Base-by-base conservation (phyloP, 2,113 vertebrate genomes). In the Aspiorhynchus laticeps region DNA sequence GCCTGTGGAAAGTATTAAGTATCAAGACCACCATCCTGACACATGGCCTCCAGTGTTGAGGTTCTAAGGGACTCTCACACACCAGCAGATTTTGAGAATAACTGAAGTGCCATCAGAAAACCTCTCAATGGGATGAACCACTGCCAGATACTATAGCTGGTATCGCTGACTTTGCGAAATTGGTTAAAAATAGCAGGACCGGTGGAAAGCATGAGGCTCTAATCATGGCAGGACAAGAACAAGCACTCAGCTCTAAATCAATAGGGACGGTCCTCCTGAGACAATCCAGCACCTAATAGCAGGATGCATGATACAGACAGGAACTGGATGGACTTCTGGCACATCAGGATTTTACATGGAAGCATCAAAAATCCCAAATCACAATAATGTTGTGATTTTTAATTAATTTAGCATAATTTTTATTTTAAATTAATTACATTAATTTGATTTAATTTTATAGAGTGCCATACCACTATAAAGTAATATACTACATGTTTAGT, bases 191-290 rank as follows among this genome's bases (percentile, higher is more conserved):
- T 76, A 48, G 74, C 74, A 75, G 41, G 73, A 75, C 38, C n/a
- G 24, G 6, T 46, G 41, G 73, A 75, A 46, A 75, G 41, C 41
- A 28, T n/a, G 41, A 28, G 41, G 41, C 74, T 46, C 74, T 76
- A 76, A 76, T 76, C 74, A 76, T 76, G n/a, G 73, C 41, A 76
- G 74, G 41, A 76, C 41, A 76, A 76, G 74, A 76, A 46, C 73
- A 48, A 48, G 73, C 74, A 76, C 74, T 76, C 41, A 48, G 74
- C 74, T 48, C 74, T 76, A 76, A 76, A 76, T 76, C 74, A 76
- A 76, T 76, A 76, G 74, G 41, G 41, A 46, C 12, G 14, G n/a
- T 76, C 74, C 74, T 48, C 74, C n/a, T 28, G 74, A 48, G 41
- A 76, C 74, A 76, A 48, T 76, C 24, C 74, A 26, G 74, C 74